Evolutionary conservation across 2,797 vertebrate genomes (phyloP).

Genomic region (Sebastes matsubarae): DNA sequence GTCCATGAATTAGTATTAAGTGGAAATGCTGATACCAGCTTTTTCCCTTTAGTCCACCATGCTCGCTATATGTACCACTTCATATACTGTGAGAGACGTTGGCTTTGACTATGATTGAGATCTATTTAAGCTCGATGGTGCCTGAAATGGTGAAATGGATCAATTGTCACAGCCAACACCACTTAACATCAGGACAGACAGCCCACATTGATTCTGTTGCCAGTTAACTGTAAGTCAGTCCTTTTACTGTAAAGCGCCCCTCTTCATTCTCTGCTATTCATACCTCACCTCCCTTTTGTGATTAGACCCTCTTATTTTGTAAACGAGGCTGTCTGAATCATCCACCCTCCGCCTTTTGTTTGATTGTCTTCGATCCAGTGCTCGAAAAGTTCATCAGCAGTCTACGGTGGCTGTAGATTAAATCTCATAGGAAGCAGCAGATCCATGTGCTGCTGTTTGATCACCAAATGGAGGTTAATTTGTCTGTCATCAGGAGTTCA

Average conservation of each 20-base stretch:
- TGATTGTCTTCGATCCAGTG: slow-evolving; percentile 19
- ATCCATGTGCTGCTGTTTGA: not conserved
- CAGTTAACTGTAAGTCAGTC: not conserved
- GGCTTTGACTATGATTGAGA: not conserved
- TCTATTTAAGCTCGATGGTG: not conserved
- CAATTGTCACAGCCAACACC: not conserved
- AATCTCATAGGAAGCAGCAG: not conserved
- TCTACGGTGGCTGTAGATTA: not conserved
- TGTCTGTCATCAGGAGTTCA: not conserved
- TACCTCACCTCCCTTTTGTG: not conserved
- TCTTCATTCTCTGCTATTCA: not conserved
- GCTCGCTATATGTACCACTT: not conserved
- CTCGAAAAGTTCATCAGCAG: slow-evolving; percentile 23
- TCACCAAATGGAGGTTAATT: not conserved
- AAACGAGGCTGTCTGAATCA: not conserved
- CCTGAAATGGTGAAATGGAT: not conserved
- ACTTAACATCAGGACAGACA: slow-evolving; percentile 6
- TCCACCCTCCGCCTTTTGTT: not conserved
- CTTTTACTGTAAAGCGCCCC: not conserved
- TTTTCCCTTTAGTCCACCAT: not conserved
- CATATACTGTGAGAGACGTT: not conserved
- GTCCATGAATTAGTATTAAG: not conserved
- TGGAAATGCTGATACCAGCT: not conserved
- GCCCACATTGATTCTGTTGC: slow-evolving; percentile 11
- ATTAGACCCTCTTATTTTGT: not conserved